These are phyloP conservation scores for Drosophila niveifrons DNA, from an alignment of 2,888 invertebrate species.

Conservation along the genomic window DNA sequence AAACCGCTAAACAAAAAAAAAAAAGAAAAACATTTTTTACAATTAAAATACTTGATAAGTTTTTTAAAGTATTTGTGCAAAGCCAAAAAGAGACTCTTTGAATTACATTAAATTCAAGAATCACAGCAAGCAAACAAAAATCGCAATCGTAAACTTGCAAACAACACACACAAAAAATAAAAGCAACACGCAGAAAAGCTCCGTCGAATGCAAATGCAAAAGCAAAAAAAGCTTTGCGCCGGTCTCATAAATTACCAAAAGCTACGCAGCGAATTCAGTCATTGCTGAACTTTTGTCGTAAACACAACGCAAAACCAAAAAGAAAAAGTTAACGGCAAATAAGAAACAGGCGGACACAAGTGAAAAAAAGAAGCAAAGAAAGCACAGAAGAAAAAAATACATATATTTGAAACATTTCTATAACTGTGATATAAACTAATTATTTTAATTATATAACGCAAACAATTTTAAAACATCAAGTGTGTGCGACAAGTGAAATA, in stretches of 20 bases:
- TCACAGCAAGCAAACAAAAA: conserved; percentile 10
- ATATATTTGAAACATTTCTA: background rate
- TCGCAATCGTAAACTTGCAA: conserved; percentile 10
- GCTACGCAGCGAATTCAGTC: conserved; percentile 74
- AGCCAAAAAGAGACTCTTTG: conserved; percentile 59
- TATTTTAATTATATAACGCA: background rate
- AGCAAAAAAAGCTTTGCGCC: conserved; percentile 76
- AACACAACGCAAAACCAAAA: conserved; percentile 55
- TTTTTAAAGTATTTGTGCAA: conserved; percentile 40
- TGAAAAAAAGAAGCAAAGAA: conserved; percentile 23
- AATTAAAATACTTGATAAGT: conserved; percentile 24
- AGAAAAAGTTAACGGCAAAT: conserved; percentile 20
- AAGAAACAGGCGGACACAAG: conserved; percentile 36
- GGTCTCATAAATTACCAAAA: conserved; percentile 75
- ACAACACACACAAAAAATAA: conserved; percentile 19
- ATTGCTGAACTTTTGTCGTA: conserved; percentile 82
- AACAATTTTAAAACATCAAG: background rate
- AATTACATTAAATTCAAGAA: conserved; percentile 67
- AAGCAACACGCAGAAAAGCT: conserved; percentile 38
- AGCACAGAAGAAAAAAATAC: conserved; percentile 8
- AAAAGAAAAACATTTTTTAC: conserved; percentile 20
- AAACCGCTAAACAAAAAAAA: conserved; percentile 24
- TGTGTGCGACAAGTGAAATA: conserved; percentile 21
- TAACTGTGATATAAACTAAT: conserved; percentile 28
- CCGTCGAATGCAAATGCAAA: conserved; percentile 49